Base-by-base conservation (phyloP, 2,888 invertebrate genomes). In the Koerneria pararmatus region DNA sequence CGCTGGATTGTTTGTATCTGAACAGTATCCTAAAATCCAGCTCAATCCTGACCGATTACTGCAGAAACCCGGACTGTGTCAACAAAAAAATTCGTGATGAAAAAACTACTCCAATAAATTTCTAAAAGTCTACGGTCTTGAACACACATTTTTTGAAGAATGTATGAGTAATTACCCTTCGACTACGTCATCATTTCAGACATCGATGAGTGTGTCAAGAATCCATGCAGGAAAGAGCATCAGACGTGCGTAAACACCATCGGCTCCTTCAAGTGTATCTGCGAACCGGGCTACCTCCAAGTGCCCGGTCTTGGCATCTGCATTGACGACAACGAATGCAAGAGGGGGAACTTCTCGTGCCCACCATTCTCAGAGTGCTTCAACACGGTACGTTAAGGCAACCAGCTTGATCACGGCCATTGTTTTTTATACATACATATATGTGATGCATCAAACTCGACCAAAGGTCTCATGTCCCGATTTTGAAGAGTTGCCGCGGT, bases 281-380 rank as follows among this genome's bases (percentile, higher is more conserved):
- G 65, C n/a, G 35, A 11, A 19, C 31, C 24, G 15, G 65, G 65
- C 19, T 65, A 48, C 65, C 15, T 27, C 2, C 24, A 31, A 24
- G 58, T 65, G 37, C 65, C 41, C n/a, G 64, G 63, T 19, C 31
- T 64, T 11, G 37, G n/a, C 41, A 46, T 32, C 11, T 65, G 65
- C 58, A 15, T 57, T 3, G 58, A 65, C 27, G 65, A 57, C 34
- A 49, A 65, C 27, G 65, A 65, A 11, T 65, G 65, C 27, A 35
- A 11, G 22, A 29, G 57, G 24, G 65, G 65, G 29, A 65, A 56
- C 57, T 56, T 57, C 57, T 57, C 65, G 41, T 65, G 65, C 58
- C 56, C 56, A 27, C 49, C 48, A 27, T 65, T 49, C 58, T 65
- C 65, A 3, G 29, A n/a, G 54, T 65, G 65, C 65, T 57, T 57